phyloP scores from a whole-genome alignment of 35 echinoderm and acorn worm species.

The Ophiothrix spiculata region DNA sequence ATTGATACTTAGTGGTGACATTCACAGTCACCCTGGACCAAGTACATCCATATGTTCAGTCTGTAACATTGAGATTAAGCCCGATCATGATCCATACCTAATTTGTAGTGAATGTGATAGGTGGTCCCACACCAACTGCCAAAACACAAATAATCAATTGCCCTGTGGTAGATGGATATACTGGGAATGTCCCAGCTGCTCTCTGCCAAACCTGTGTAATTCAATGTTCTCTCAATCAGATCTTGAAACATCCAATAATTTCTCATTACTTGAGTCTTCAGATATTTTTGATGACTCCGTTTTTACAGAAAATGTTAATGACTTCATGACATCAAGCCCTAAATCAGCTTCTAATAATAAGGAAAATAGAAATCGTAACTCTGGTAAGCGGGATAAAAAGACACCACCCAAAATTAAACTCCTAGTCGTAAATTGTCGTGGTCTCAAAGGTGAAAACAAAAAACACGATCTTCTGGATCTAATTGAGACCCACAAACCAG shows the following conservation, averaged over 20 bases:
- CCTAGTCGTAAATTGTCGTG: neutral
- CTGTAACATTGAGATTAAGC: neutral
- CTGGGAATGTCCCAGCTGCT: neutral
- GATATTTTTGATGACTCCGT: neutral
- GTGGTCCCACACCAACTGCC: neutral
- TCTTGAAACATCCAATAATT: neutral
- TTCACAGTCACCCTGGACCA: neutral
- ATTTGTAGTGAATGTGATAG: neutral
- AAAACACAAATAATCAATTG: neutral
- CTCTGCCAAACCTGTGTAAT: neutral
- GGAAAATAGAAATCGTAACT: too few species aligned
- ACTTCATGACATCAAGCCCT: neutral
- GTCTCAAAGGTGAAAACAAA: neutral
- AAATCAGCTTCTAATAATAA: neutral
- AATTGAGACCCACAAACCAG: neutral
- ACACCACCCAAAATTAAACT: neutral
- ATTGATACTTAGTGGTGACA: neutral
- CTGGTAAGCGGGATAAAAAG: neutral
- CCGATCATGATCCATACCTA: neutral
- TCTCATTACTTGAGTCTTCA: neutral
- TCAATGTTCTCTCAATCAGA: neutral
- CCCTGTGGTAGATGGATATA: neutral
- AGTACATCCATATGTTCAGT: neutral
- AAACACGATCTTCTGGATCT: neutral
- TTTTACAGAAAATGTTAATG: neutral